Conservation (phyloP, 2,888 invertebrate genomes). For the Nomada flava region DNA sequence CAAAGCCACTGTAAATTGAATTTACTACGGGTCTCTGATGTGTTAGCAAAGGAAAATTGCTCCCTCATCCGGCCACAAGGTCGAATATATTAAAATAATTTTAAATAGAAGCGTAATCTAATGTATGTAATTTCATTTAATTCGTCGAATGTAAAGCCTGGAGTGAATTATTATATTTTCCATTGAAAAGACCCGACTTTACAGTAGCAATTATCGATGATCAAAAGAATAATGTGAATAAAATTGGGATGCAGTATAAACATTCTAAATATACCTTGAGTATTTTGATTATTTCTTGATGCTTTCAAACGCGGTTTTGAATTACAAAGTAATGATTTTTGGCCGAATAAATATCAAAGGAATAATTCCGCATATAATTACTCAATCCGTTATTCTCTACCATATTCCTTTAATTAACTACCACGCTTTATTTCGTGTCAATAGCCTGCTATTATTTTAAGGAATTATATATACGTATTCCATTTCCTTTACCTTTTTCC, state of each 20-base stretch:
- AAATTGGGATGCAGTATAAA: neutral
- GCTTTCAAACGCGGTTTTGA: no score
- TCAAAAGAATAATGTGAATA: neutral
- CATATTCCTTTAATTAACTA: conserved; percentile 21
- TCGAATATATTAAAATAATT: neutral
- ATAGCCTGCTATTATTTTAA: neutral
- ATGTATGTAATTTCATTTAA: neutral
- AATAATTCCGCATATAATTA: conserved; percentile 2
- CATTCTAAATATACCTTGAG: neutral
- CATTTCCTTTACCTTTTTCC: conserved; percentile 19
- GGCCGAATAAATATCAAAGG: neutral
- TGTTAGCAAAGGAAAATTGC: conserved; percentile 3
- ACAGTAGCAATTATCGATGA: neutral
- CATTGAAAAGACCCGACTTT: neutral
- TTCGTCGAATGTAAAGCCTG: neutral
- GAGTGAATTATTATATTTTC: conserved; percentile 2
- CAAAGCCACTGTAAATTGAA: neutral
- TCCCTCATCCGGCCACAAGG: neutral
- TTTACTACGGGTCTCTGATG: neutral
- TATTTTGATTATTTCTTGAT: conserved; percentile 4
- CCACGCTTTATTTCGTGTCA: neutral
- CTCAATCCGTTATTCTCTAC: conserved; percentile 3
- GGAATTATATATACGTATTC: neutral
- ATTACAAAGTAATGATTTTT: no score
- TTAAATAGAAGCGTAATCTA: neutral